Conservation (phyloP, 2,888 invertebrate genomes). For the Polyommatus icarus region DNA sequence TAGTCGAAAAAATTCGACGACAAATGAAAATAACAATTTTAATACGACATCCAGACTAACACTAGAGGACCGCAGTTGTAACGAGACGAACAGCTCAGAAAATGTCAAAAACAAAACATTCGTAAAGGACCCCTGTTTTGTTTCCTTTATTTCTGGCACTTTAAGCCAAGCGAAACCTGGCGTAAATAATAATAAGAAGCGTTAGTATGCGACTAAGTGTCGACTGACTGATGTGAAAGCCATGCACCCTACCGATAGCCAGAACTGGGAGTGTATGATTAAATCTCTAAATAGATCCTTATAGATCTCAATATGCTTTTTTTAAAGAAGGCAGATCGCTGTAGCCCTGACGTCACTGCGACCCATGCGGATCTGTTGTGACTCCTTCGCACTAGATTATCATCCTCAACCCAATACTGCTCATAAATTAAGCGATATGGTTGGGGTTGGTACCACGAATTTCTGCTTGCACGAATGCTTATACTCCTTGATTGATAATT, state of each 20-base stretch:
- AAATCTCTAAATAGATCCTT: background rate
- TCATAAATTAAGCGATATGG: no score
- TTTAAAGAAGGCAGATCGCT: no score
- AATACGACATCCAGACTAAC: background rate
- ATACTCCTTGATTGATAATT: no score
- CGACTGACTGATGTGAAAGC: constrained; percentile 32
- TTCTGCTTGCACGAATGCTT: no score
- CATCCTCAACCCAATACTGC: no score
- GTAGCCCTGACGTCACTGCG: no score
- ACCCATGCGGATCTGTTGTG: no score
- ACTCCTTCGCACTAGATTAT: no score
- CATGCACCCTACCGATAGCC: constrained; percentile 34
- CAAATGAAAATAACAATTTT: no score
- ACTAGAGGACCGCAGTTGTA: background rate
- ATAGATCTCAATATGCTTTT: background rate
- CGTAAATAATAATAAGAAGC: constrained; percentile 39
- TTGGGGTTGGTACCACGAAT: no score
- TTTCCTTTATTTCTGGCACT: background rate
- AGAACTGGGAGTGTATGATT: background rate
- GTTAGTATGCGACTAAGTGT: constrained; percentile 37
- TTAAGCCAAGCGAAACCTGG: constrained; percentile 30
- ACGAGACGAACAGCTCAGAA: background rate
- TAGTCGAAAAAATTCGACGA: no score
- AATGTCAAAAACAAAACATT: background rate
- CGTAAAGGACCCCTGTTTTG: background rate